phyloP scores from a whole-genome alignment of 30 jellyfish, hydroid and myxozoan species.

The Mastigias papua region DNA sequence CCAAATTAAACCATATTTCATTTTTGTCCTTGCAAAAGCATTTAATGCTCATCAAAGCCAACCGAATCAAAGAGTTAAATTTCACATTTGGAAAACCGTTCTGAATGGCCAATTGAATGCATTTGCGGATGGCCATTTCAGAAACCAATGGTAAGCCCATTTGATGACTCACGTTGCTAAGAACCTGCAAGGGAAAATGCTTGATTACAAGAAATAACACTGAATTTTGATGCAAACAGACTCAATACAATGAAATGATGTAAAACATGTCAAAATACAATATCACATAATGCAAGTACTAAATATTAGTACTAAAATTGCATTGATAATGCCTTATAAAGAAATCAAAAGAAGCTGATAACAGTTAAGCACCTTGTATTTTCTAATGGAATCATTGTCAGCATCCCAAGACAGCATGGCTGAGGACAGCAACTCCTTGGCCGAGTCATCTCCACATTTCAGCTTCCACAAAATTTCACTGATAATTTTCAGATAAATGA shows the following conservation, averaged over 20 bases:
- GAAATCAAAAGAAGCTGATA: not conserved
- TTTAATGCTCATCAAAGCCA: constrained; percentile 36
- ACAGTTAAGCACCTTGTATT: constrained; percentile 27
- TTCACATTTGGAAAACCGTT: not conserved
- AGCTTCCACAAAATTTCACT: constrained; percentile 29
- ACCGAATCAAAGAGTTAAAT: constrained; percentile 22
- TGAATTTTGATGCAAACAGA: not conserved
- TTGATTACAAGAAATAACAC: too few species aligned
- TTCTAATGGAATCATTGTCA: constrained; percentile 27
- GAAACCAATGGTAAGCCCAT: constrained; percentile 65
- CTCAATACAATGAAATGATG: not conserved
- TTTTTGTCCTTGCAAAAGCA: constrained; percentile 59
- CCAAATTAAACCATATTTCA: constrained; percentile 68
- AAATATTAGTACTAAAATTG: too few species aligned
- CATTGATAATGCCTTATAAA: not conserved
- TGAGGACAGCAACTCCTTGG: constrained; percentile 32
- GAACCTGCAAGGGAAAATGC: constrained; percentile 29
- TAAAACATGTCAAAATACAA: too few species aligned
- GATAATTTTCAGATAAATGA: constrained; percentile 16
- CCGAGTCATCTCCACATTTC: not conserved
- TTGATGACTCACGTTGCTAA: constrained; percentile 13
- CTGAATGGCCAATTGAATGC: constrained; percentile 10
- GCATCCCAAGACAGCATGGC: constrained; percentile 29
- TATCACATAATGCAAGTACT: too few species aligned
- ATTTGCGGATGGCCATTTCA: constrained; percentile 30